Evolutionary conservation across 2,888 invertebrate species (phyloP).

Genomic region (Dasypolia templi): DNA sequence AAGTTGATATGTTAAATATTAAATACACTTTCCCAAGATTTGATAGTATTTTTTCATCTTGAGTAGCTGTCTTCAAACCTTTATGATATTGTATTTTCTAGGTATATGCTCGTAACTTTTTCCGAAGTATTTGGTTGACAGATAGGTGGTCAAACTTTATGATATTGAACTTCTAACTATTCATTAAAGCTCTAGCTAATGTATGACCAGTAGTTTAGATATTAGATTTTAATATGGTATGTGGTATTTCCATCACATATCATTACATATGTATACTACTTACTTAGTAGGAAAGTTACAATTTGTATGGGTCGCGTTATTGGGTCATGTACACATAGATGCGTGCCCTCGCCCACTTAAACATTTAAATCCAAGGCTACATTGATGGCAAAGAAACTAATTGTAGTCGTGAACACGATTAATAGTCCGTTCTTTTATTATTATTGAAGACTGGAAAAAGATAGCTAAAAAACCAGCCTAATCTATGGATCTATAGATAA

Average conservation of each 20-base stretch:
- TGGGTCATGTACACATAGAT: constrained; percentile 31
- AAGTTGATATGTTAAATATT: constrained; percentile 16
- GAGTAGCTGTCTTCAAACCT: background rate
- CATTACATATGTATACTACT: background rate
- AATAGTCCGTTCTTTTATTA: constrained; percentile 8
- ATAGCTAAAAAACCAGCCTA: too few relatives aligned
- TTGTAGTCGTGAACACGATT: background rate
- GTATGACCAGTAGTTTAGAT: background rate
- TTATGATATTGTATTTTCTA: background rate
- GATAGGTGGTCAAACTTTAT: background rate
- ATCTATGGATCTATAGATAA: too few relatives aligned
- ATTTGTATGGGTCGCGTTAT: constrained; percentile 14
- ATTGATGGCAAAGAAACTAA: constrained; percentile 3
- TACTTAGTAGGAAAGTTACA: constrained; percentile 8
- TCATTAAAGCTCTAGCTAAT: background rate
- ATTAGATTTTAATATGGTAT: background rate
- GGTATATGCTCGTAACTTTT: background rate
- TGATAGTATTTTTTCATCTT: background rate
- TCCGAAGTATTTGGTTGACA: background rate
- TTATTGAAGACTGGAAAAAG: background rate
- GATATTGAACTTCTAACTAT: background rate
- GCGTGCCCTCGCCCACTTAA: constrained; percentile 16
- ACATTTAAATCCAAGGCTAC: constrained; percentile 35
- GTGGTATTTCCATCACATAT: background rate
- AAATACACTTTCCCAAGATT: background rate